Base-by-base conservation (phyloP, 2,888 invertebrate species). In the Drosophila diplacantha region DNA sequence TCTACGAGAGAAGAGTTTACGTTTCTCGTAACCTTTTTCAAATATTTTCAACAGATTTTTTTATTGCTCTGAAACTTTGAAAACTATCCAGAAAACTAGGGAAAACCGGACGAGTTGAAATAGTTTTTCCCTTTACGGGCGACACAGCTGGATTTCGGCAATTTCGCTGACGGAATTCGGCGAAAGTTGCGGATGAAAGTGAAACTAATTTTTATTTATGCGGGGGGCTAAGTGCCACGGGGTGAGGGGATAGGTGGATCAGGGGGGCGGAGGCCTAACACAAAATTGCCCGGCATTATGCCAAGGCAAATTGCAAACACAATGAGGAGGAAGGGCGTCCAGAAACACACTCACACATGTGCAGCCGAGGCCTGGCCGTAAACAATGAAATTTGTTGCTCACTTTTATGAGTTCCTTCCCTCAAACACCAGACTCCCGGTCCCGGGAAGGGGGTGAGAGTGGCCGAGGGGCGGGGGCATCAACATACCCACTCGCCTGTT, bases 331-430 rank as follows among this genome's bases (percentile, higher is more conserved):
- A 34, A 18, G 43, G 39, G 38, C 22, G 18, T 6, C 6, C 24
- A 24, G 6, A 24, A 5, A 24, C 6, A 24, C 24, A 24, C 24
- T 7, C 20, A 46, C 31, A 14, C 8, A 12, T 26, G 26, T 59
- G 44, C 26, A 24, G 50, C 56, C 46, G 61, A 47, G 47, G 51
- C 59, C 39, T 60, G 67, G 57, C 50, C 62, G 73, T 79, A 79
- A 79, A 74, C 73, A 81, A 75, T 81, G 78, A 74, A 79, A 78
- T 81, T 79, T 79, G 79, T 79, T 75, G 74, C 79, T 79, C 74
- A 74, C 75, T 79, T 79, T 79, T 81, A 79, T 81, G 81, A 78
- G 71, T 76, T 74, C 69, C 71, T 73, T 69, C 69, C 66, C 65
- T 62, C 71, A 68, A 72, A 65, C 58, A 51, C 39, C 37, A 35